Conservation (phyloP, 64 coral and sea anemone species). For the Actinia tenebrosa region DNA sequence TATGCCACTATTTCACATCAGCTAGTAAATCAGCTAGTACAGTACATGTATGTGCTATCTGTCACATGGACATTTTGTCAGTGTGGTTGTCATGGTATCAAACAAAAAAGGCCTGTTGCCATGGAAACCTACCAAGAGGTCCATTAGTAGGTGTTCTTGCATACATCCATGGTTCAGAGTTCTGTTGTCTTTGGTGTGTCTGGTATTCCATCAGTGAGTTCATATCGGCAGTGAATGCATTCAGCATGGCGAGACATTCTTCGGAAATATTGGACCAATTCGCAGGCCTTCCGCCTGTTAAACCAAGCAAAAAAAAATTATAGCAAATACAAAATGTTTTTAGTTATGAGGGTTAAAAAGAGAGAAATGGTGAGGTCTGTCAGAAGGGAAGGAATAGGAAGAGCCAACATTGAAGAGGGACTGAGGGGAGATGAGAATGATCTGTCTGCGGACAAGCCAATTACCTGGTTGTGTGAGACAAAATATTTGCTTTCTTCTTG, state of each 20-base stretch:
- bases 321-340: too few species aligned
- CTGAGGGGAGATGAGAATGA: too few species aligned
- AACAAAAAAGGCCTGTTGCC: not conserved
- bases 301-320: not conserved
- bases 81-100: not conserved
- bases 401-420: too few species aligned
- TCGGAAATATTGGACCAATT: slow-evolving; percentile 69
- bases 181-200: slow-evolving; percentile 41
- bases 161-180: not conserved
- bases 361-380: too few species aligned
- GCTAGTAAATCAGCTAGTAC: too few species aligned
- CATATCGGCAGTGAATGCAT: slow-evolving; percentile 50
- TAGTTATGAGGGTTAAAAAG: too few species aligned
- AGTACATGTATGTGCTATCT: too few species aligned
- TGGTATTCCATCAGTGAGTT: slow-evolving; percentile 46
- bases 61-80: too few species aligned
- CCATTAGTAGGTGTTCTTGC: not conserved
- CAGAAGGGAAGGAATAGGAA: too few species aligned
- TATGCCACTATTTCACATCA: too few species aligned
- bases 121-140: not conserved
- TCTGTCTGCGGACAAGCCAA: too few species aligned
- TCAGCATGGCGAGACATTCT: slow-evolving; percentile 67
- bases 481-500: slow-evolving; percentile 83
- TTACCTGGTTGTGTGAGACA: slow-evolving; percentile 83
- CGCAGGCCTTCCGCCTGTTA: slow-evolving; percentile 58